Base-by-base conservation (phyloP, 2,888 invertebrate genomes). In the Strigamia maritima region DNA sequence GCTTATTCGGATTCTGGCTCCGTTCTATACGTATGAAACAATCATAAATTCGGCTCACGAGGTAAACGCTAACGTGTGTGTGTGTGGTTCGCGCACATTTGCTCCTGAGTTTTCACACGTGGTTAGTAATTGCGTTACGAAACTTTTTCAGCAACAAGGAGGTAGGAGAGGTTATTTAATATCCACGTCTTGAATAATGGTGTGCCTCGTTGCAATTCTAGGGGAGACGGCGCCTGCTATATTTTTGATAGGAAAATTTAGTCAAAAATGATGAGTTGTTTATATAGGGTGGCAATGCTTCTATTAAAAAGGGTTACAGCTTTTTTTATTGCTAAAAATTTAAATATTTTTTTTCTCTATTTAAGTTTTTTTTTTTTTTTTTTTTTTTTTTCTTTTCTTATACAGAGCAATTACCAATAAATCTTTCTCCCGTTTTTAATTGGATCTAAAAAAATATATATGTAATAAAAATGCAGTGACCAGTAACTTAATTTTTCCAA, bases 11-110 rank as follows among this genome's bases (percentile, higher is more conserved):
- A 60, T 60, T 60, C 60, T 24, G 19, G 60, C 60, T 60, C 12
- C 60, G 22, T 22, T 16, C 60, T 60, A 44, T 44, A 24, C 60
- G 22, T 60, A 60, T 60, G 60, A 60, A 60, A 60, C 60, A 60
- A 60, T 60, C 60, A 60, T 60, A 60, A 60, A 60, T 60, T 60
- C 60, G 60, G 60, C 60, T 60, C 60, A 60, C 60, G 60, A 60
- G 60, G 60, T 44, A 44, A 44, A 44, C 44, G 44, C 35, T 35
- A 35, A 35, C 60, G 60, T 24, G 60, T 22, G 60, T 24, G 60
- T 22, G 60, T 60, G 60, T 60, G 60, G 60, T 60, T 60, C 60
- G 60, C 60, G 60, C 60, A 60, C 60, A 60, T 60, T 60, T 60
- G 60, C 22, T 60, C 60, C 60, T 24, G 60, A 60, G 60, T 60